A percentile compares a stretch with the other conserved stretches of the same genome.
phyloP scores from a whole-genome alignment of 2,113 vertebrate genomes.

The Macrotis lagotis region DNA sequence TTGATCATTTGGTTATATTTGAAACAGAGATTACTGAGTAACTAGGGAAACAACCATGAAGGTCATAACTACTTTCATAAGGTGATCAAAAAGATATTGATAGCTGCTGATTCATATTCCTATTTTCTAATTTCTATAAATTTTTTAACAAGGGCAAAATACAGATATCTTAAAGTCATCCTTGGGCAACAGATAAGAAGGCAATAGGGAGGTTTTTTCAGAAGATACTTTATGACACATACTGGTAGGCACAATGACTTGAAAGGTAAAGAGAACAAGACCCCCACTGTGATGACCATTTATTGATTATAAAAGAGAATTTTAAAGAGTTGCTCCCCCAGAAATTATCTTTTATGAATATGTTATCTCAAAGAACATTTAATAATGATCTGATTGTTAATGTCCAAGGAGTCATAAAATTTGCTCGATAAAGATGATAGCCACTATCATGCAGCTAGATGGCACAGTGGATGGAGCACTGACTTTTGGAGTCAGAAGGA shows the following conservation, averaged over 20 bases:
- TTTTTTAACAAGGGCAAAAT: background rate
- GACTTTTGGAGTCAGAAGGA: no score
- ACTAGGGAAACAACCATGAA: background rate
- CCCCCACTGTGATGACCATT: background rate
- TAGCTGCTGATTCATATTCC: background rate
- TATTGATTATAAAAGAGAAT: background rate
- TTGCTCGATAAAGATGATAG: background rate
- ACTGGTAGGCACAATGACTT: background rate
- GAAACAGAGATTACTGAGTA: background rate
- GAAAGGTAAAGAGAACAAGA: background rate
- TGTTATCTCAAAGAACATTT: background rate
- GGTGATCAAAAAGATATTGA: background rate
- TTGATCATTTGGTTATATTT: background rate
- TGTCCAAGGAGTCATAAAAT: background rate
- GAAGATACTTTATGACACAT: background rate
- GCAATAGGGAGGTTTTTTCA: background rate
- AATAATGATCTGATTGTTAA: background rate
- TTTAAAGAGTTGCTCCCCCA: background rate
- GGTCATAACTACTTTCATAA: background rate
- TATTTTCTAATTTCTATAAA: background rate
- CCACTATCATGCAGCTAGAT: background rate
- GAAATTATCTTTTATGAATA: background rate
- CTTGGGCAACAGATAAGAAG: background rate
- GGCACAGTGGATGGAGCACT: no score
- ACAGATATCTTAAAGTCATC: background rate